Evolutionary conservation across 2,113 vertebrate species (phyloP).

Genomic region (Empidonax traillii): DNA sequence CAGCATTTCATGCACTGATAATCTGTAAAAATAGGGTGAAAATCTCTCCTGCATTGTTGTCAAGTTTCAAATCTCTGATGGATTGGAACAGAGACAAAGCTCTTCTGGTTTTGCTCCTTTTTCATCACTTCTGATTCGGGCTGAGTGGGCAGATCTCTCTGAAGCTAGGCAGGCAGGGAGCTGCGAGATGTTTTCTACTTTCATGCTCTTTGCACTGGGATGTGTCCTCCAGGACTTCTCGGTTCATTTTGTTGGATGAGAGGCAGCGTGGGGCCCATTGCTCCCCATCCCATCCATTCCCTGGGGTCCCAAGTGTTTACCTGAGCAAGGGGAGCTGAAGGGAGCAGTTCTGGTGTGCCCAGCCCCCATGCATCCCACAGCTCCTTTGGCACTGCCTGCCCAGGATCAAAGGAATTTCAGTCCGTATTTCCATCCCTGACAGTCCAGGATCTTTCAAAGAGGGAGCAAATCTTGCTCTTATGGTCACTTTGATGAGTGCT

Average conservation of each 20-base stretch:
- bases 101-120: constrained; percentile 20
- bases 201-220: not conserved
- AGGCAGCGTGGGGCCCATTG: not conserved
- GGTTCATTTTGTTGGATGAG: not conserved
- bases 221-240: not conserved
- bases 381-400: not conserved
- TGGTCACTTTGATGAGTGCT: not conserved
- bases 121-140: not conserved
- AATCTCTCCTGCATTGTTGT: not conserved
- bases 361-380: not conserved
- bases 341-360: not conserved
- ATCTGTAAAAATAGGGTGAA: not conserved
- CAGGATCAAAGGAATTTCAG: not conserved
- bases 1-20: not conserved
- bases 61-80: not conserved
- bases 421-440: not conserved
- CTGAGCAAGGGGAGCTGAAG: not conserved
- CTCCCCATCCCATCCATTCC: not conserved
- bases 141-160: constrained; percentile 40
- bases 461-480: not conserved
- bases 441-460: not conserved
- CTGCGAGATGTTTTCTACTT: not conserved
- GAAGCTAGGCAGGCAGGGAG: not conserved
- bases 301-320: not conserved
- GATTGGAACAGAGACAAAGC: not conserved